phyloP scores from a whole-genome alignment of 2,113 vertebrate genomes.

The Caranx melampygus region DNA sequence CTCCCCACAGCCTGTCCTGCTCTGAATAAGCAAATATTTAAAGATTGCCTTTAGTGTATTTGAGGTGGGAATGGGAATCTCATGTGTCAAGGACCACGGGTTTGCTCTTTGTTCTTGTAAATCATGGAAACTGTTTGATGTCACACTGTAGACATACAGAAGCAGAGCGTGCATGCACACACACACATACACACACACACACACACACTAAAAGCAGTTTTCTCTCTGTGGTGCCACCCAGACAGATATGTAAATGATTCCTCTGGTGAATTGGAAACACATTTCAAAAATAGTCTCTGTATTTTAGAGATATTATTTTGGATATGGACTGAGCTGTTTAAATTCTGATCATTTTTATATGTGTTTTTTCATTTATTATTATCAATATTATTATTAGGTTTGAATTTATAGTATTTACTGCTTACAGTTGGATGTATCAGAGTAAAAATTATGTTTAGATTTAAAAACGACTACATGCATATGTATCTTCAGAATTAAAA shows the following conservation, averaged over 20 bases:
- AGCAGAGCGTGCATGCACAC: not conserved
- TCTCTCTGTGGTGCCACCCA: constrained; percentile 51
- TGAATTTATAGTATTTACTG: too few species aligned
- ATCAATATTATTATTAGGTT: too few species aligned
- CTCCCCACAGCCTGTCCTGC: constrained; percentile 9
- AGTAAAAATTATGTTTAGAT: not conserved
- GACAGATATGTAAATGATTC: constrained; percentile 52
- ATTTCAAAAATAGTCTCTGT: constrained; percentile 20
- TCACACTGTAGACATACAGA: constrained; percentile 51
- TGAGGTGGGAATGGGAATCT: constrained; percentile 63
- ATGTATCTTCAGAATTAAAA: not conserved
- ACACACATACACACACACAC: constrained; percentile 35
- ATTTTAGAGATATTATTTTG: constrained; percentile 3
- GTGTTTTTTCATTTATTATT: not conserved
- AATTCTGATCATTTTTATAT: not conserved
- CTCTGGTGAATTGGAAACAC: constrained; percentile 34
- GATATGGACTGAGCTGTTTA: not conserved
- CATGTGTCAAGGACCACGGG: constrained; percentile 46
- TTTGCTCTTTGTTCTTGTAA: constrained; percentile 62
- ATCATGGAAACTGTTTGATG: constrained; percentile 67
- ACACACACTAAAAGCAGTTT: not conserved
- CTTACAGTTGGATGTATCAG: not conserved
- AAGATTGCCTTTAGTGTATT: constrained; percentile 66
- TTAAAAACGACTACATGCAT: not conserved
- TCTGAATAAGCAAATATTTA: constrained; percentile 73